phyloP scores from a whole-genome alignment of 30 jellyfish, hydroid and myxozoan genomes.

The Mastigias papua region DNA sequence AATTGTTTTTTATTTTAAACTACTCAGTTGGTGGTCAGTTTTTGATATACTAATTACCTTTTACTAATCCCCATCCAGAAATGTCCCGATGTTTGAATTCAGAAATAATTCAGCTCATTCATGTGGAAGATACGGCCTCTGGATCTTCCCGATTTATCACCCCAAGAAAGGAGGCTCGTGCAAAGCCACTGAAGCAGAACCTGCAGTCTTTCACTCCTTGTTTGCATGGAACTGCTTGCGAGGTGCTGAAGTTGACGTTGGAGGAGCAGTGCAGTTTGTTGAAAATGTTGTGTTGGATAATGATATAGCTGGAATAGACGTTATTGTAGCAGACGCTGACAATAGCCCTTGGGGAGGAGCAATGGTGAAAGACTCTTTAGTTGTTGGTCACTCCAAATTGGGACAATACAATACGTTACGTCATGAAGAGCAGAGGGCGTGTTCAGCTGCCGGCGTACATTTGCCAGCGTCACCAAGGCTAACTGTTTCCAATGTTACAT shows the following conservation, averaged over 20 bases:
- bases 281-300: slow-evolving; percentile 83
- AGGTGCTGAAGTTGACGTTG: slow-evolving; percentile 95
- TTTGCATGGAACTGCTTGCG: slow-evolving; percentile 87
- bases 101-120: slow-evolving; percentile 95
- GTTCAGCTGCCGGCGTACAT: slow-evolving; percentile 69
- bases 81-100: slow-evolving; percentile 92
- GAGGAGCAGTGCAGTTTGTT: slow-evolving; percentile 96
- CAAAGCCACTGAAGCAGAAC: slow-evolving; percentile 64
- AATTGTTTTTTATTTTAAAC: not conserved
- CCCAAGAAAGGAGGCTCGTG: slow-evolving; percentile 92
- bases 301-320: slow-evolving; percentile 94
- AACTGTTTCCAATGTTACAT: slow-evolving; percentile 84
- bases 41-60: too few relatives aligned
- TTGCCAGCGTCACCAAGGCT: slow-evolving; percentile 88
- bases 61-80: slow-evolving; percentile 24
- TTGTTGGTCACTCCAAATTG: slow-evolving; percentile 91
- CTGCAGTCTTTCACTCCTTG: slow-evolving; percentile 82
- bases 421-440: slow-evolving; percentile 31
- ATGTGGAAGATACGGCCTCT: slow-evolving; percentile 93
- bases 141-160: slow-evolving; percentile 97
- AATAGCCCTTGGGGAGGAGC: slow-evolving; percentile 98
- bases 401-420: slow-evolving; percentile 25
- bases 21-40: too few relatives aligned
- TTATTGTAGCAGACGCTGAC: slow-evolving; percentile 86
- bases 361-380: slow-evolving; percentile 78